Evolutionary conservation across 2,113 vertebrate genomes (phyloP).

Genomic region (Bucco capensis): DNA sequence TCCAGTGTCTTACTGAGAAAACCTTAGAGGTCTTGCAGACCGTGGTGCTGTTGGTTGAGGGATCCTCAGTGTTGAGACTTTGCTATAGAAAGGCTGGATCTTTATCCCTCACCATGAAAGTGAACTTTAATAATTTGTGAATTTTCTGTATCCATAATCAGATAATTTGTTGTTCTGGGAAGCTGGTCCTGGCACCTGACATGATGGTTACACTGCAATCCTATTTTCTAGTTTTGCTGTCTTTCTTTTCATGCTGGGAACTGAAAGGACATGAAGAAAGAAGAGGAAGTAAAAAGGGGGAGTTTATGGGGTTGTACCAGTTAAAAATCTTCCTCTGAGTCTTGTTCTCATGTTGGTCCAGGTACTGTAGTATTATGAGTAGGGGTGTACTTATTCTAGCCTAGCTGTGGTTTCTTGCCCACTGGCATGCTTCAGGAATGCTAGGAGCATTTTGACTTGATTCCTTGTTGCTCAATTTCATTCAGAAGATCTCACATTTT

Average conservation of each 20-base stretch:
- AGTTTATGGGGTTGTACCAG: neutral
- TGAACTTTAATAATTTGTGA: neutral
- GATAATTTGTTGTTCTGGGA: neutral
- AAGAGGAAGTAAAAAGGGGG: neutral
- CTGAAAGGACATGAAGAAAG: neutral
- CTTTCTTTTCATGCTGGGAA: neutral
- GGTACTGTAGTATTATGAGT: neutral
- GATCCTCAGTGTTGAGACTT: neutral
- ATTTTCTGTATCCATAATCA: neutral
- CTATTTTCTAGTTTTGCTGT: neutral
- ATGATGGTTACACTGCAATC: neutral
- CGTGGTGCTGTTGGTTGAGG: neutral
- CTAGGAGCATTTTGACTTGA: neutral
- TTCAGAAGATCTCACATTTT: conserved; percentile 10
- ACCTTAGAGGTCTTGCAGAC: neutral
- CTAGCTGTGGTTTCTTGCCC: neutral
- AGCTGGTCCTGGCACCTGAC: neutral
- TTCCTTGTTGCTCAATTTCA: neutral
- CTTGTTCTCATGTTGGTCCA: neutral
- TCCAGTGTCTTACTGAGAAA: neutral
- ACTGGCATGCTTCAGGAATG: neutral
- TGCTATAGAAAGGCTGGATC: neutral
- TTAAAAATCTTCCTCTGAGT: neutral
- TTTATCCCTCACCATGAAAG: neutral
- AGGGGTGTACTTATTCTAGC: neutral